Conservation (phyloP, 1,140 invertebrate genomes). For the Hydropsyche tenuis region DNA sequence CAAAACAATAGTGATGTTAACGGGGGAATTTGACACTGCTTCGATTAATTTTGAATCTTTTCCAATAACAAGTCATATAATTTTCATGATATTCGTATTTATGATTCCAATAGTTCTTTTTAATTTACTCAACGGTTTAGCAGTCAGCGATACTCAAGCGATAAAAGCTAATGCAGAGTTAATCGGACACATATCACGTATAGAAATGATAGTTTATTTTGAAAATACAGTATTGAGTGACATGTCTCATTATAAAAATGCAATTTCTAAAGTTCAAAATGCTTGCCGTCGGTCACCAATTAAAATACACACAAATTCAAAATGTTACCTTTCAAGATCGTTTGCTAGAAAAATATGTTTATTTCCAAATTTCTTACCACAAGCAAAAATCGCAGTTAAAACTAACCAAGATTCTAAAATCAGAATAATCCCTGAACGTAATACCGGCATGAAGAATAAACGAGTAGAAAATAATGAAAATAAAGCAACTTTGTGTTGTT, state of each 20-base stretch:
- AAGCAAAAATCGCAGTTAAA: slow-evolving; percentile 67
- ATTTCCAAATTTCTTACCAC: slow-evolving; percentile 68
- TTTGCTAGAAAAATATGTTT: slow-evolving; percentile 66
- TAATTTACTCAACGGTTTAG: slow-evolving; percentile 81
- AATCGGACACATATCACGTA: slow-evolving; percentile 72
- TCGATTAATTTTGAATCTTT: slow-evolving; percentile 76
- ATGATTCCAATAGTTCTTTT: slow-evolving; percentile 81
- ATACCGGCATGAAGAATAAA: slow-evolving; percentile 53
- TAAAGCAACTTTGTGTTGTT: slow-evolving; percentile 56
- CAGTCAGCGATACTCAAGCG: slow-evolving; percentile 78
- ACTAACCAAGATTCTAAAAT: slow-evolving; percentile 65
- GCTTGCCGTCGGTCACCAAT: slow-evolving; percentile 61
- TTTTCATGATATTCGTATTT: slow-evolving; percentile 81
- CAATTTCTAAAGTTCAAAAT: slow-evolving; percentile 53
- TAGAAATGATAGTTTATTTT: slow-evolving; percentile 74
- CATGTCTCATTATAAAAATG: slow-evolving; percentile 54
- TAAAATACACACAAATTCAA: slow-evolving; percentile 56
- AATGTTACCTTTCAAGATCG: slow-evolving; percentile 60
- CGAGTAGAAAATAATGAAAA: slow-evolving; percentile 56
- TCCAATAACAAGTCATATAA: slow-evolving; percentile 71
- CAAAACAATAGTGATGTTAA: slow-evolving; percentile 84
- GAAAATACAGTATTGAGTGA: slow-evolving; percentile 72
- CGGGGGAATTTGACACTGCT: slow-evolving; percentile 80
- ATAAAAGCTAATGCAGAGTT: slow-evolving; percentile 79
- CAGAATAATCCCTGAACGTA: slow-evolving; percentile 58